Percentiles rank a stretch among this genome's conserved stretches.
phyloP scores from a whole-genome alignment of 2,888 invertebrate genomes.

The Caenorhabditis panamensis region DNA sequence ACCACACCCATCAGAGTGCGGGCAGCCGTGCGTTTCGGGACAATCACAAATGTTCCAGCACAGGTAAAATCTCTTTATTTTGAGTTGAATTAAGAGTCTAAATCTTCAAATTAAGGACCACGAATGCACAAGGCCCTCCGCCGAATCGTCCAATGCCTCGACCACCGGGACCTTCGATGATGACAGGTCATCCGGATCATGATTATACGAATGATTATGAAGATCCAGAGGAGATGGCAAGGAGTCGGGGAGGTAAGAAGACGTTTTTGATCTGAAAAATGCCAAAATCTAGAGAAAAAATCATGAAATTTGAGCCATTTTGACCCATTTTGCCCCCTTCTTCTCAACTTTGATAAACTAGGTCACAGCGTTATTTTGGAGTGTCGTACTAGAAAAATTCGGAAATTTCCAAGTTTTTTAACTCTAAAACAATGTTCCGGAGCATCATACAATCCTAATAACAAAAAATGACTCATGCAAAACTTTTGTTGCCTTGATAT shows the following conservation, averaged over 20 bases:
- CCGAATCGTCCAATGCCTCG: constrained; percentile 69
- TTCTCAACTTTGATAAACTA: too few species aligned
- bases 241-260: constrained; percentile 40
- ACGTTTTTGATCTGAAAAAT: too few species aligned
- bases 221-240: constrained; percentile 69
- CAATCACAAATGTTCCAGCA: constrained; percentile 59
- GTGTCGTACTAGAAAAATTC: too few species aligned
- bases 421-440: too few species aligned
- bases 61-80: constrained; percentile 18
- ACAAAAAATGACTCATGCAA: too few species aligned
- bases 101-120: constrained; percentile 51
- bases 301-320: neutral
- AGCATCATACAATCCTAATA: too few species aligned
- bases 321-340: too few species aligned
- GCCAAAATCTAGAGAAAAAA: too few species aligned
- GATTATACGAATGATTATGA: constrained; percentile 73
- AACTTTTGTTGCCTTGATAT: too few species aligned
- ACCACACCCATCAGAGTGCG: constrained; percentile 63
- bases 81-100: too few species aligned
- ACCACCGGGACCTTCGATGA: constrained; percentile 56
- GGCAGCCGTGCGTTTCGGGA: constrained; percentile 60
- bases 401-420: too few species aligned
- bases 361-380: too few species aligned
- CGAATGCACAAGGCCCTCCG: constrained; percentile 67
- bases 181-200: constrained; percentile 50